These are phyloP conservation scores for Watsonalla cultraria DNA, from an alignment of 2,888 invertebrate genomes.

Conservation along the genomic window DNA sequence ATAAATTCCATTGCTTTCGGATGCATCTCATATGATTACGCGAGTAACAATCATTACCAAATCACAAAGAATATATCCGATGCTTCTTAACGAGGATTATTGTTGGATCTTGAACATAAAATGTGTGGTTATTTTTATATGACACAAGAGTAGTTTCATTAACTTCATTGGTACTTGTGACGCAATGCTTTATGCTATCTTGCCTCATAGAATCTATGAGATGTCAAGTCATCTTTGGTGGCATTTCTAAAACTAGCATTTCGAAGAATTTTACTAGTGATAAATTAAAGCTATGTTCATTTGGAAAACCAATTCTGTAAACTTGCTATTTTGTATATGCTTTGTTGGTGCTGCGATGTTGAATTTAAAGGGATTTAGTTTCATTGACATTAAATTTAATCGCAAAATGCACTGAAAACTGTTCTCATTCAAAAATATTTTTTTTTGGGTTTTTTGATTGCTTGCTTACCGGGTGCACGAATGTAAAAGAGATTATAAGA, in stretches of 20 bases:
- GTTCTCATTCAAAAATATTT: too few relatives aligned
- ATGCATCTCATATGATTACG: constrained; percentile 36
- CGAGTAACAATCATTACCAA: constrained; percentile 44
- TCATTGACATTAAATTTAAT: too few relatives aligned
- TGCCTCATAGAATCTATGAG: neutral
- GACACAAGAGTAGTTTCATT: constrained; percentile 7
- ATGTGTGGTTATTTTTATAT: constrained; percentile 11
- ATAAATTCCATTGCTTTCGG: constrained; percentile 11
- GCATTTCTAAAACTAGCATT: neutral
- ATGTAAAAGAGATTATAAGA: too few relatives aligned
- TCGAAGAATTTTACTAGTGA: too few relatives aligned
- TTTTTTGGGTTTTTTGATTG: too few relatives aligned
- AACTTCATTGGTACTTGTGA: neutral
- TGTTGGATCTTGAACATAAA: constrained; percentile 30
- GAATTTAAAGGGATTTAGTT: too few relatives aligned
- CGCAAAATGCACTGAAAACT: too few relatives aligned
- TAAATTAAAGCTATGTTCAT: too few relatives aligned
- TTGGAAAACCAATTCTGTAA: too few relatives aligned
- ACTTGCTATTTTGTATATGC: too few relatives aligned
- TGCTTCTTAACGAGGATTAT: constrained; percentile 48
- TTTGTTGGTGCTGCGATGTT: too few relatives aligned
- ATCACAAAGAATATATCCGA: constrained; percentile 36
- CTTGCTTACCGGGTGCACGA: too few relatives aligned
- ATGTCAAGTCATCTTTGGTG: neutral
- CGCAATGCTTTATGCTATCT: neutral